These are phyloP conservation scores for Drosophila ezoana DNA, from an alignment of 2,888 invertebrate genomes.

Conservation along the genomic window DNA sequence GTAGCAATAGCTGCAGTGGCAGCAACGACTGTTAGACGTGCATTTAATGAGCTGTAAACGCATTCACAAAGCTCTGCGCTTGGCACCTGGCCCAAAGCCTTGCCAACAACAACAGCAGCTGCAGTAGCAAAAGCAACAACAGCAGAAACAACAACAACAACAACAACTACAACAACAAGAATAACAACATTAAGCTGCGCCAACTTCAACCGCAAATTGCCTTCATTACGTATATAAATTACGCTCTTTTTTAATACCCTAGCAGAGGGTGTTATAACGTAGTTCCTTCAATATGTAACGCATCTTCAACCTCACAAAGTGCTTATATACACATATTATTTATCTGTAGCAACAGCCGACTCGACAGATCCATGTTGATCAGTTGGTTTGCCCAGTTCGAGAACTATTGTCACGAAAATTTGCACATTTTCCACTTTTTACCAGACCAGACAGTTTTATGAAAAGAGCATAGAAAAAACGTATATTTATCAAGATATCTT, in stretches of 20 bases:
- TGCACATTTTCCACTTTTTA: too few relatives aligned
- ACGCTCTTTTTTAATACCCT: slow-evolving; percentile 15
- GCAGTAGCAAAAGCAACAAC: neutral
- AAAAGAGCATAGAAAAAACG: too few relatives aligned
- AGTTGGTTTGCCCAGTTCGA: too few relatives aligned
- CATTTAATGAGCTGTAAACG: slow-evolving; percentile 76
- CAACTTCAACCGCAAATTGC: slow-evolving; percentile 42
- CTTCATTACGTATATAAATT: slow-evolving; percentile 46
- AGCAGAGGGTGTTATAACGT: too few relatives aligned
- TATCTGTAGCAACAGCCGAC: too few relatives aligned
- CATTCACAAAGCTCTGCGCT: slow-evolving; percentile 41
- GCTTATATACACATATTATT: too few relatives aligned
- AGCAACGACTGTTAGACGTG: slow-evolving; percentile 38
- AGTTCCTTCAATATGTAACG: too few relatives aligned
- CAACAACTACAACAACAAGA: neutral
- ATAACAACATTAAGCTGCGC: slow-evolving; percentile 1
- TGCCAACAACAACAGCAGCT: neutral
- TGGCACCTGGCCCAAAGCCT: slow-evolving; percentile 58
- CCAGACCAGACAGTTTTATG: too few relatives aligned
- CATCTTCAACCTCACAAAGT: too few relatives aligned
- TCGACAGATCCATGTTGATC: too few relatives aligned
- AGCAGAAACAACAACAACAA: neutral
- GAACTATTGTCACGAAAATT: too few relatives aligned
- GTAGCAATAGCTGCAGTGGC: neutral
- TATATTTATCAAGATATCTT: too few relatives aligned